Evolutionary conservation across 1,140 invertebrate genomes (phyloP), one percentile per base, ranked within the genome.

Genomic region (Ceratina australensis): DNA sequence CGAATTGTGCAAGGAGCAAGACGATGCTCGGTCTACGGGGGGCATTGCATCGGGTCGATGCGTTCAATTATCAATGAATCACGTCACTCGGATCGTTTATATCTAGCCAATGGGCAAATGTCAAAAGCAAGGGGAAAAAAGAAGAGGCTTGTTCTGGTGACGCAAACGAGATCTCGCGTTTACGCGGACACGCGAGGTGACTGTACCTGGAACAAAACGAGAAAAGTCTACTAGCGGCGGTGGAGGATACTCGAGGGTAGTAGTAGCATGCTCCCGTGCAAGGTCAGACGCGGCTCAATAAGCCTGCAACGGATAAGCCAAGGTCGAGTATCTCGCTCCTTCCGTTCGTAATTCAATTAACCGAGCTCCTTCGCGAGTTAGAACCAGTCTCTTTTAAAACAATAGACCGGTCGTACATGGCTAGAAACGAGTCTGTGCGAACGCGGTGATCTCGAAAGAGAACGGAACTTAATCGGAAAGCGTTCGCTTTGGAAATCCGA

Each of bases 41-140:
- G 54, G 68, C 64, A 66, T 20, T 42, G 26, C 18, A 33, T 16
- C 0, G 24, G 75, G 73, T 79, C 63, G 76, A 82, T 68, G 10
- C 47, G 59, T 59, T 68, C 71, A 77, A 82, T 80, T 80, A 80
- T 82, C 78, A 80, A 80, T 82, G 81, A 80, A 73, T 68, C 63
- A 82, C 77, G 64, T 79, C 65, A 82, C 3, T 33, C 65, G 65
- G 24, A 42, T 10, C 4, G 28, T 3, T 50, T 20, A 59, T 47
- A 54, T 71, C 50, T 42, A 10, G 26, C 15, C 26, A 47, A 18
- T 77, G 57, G 57, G 74, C 66, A 77, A 71, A 77, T 68, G 73
- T 75, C 73, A 68, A 67, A 57, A 57, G n/a, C n/a, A n/a, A n/a
- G 12, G n/a, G n/a, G 42, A 1, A 10, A 22, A 75, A 33, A 15